Conservation (phyloP, 2,797 vertebrate species). For the Pseudotriccus pelzelni region DNA sequence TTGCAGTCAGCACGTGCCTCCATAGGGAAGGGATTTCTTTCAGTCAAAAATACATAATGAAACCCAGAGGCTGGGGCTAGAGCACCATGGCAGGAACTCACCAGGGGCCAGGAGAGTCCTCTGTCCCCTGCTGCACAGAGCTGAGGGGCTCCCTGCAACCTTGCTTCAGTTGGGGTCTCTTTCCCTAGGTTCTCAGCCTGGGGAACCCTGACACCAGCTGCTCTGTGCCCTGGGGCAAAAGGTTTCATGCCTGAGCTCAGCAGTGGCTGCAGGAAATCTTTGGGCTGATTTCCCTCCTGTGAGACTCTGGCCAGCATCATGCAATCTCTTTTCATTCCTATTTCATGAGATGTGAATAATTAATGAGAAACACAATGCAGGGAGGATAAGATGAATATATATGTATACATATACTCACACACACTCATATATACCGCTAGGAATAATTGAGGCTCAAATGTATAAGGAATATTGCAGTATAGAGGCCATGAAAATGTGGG, state of each 20-base stretch:
- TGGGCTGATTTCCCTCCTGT: slow-evolving; percentile 41
- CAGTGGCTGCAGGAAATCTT: neutral
- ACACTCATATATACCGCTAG: neutral
- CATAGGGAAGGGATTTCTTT: neutral
- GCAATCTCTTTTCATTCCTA: slow-evolving; percentile 76
- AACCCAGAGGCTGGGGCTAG: neutral
- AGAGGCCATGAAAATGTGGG: neutral
- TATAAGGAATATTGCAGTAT: neutral
- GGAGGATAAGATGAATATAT: slow-evolving; percentile 13
- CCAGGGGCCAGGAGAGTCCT: neutral
- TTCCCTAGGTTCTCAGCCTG: neutral
- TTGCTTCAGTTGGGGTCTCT: neutral
- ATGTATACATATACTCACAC: neutral
- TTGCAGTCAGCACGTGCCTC: neutral
- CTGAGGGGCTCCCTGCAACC: neutral
- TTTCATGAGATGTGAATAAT: slow-evolving; percentile 74
- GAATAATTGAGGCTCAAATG: neutral
- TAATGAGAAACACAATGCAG: slow-evolving; percentile 70
- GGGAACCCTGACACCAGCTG: neutral
- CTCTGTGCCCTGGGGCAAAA: neutral
- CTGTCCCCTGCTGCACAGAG: accelerated
- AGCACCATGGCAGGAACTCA: accelerated
- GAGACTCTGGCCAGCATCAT: slow-evolving; percentile 25
- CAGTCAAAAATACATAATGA: neutral
- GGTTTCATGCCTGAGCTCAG: neutral